Conservation (phyloP, 1,140 invertebrate genomes). For the Antheraea pernyi region DNA sequence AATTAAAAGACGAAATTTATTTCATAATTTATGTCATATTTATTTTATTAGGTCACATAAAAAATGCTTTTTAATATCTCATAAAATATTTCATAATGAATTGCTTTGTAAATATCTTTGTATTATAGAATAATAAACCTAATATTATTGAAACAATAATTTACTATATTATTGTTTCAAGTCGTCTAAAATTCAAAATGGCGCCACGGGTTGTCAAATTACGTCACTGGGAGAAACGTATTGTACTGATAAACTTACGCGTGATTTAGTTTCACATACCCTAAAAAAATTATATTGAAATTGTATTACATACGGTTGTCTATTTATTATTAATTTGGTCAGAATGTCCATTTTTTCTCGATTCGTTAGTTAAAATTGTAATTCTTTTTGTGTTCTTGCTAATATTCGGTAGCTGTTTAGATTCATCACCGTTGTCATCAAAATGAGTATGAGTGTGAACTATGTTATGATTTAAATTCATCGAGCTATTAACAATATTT, state of each 20-base stretch:
- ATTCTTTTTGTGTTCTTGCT: constrained; percentile 10
- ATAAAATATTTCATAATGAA: too few relatives aligned
- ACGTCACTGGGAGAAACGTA: background rate
- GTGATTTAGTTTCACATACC: too few relatives aligned
- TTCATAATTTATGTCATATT: too few relatives aligned
- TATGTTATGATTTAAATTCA: background rate
- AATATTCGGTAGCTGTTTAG: background rate
- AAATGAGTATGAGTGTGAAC: too few relatives aligned
- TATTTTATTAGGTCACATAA: too few relatives aligned
- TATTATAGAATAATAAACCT: background rate
- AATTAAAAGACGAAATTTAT: too few relatives aligned
- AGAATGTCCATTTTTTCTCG: background rate
- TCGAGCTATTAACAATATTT: background rate
- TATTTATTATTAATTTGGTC: background rate
- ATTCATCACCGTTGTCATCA: background rate
- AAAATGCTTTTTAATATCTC: too few relatives aligned
- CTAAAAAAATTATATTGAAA: too few relatives aligned
- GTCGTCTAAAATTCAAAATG: background rate
- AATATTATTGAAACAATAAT: background rate
- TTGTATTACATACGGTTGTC: background rate
- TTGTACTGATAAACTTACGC: too few relatives aligned
- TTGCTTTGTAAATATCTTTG: too few relatives aligned
- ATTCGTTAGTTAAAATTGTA: constrained; percentile 10
- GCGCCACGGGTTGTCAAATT: background rate
- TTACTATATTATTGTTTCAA: background rate